These are phyloP conservation scores for Limenitis camilla DNA, from an alignment of 2,888 invertebrate species.

Conservation along the genomic window DNA sequence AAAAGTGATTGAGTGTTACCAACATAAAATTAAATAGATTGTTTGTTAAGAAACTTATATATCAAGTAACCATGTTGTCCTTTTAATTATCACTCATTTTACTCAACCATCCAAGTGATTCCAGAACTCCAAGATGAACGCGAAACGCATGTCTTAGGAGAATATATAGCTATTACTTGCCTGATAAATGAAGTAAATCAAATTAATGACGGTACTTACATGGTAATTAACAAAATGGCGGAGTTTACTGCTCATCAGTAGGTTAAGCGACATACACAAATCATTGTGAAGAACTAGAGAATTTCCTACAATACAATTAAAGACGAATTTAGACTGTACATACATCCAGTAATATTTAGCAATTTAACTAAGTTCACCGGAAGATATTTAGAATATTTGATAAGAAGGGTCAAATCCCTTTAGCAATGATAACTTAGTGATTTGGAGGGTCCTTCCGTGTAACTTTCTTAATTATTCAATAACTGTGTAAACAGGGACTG, in stretches of 20 bases:
- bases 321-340: background rate
- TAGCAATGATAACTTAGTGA: background rate
- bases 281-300: background rate
- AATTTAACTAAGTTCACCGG: slow-evolving; percentile 4
- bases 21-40: too few relatives aligned
- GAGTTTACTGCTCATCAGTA: slow-evolving; percentile 28
- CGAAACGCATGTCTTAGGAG: slow-evolving; percentile 1
- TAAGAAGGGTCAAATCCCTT: slow-evolving; percentile 8
- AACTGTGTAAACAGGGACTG: background rate
- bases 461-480: slow-evolving; percentile 4
- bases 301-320: background rate
- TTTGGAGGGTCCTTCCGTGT: background rate
- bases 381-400: slow-evolving; percentile 8
- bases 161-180: slow-evolving; percentile 15
- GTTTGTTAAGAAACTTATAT: too few relatives aligned
- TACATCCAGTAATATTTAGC: background rate
- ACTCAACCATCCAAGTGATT: too few relatives aligned
- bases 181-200: slow-evolving; percentile 21
- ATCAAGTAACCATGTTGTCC: too few relatives aligned
- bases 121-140: too few relatives aligned
- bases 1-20: too few relatives aligned
- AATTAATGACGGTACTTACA: slow-evolving; percentile 40
- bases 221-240: slow-evolving; percentile 37
- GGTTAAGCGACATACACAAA: background rate
- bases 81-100: too few relatives aligned